Evolutionary conservation across 2,113 vertebrate species (phyloP).

Genomic region (Craseonycteris thonglongyai): DNA sequence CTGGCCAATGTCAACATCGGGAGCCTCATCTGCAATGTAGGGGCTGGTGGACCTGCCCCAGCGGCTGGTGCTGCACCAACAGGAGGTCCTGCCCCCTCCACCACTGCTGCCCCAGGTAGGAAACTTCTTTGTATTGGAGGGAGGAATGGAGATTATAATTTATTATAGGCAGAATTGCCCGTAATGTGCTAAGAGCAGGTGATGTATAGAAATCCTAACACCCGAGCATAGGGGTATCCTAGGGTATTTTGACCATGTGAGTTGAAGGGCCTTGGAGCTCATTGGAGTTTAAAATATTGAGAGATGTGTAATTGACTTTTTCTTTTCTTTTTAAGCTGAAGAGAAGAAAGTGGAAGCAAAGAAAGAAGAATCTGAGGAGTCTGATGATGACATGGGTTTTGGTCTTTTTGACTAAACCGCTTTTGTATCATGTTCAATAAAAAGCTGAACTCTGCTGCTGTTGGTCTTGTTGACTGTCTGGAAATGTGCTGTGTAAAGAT

Average conservation of each 20-base stretch:
- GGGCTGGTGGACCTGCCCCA: constrained; percentile 88
- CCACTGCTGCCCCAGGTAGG: constrained; percentile 86
- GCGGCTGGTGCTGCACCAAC: constrained; percentile 76
- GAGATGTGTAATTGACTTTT: not conserved
- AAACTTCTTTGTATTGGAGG: not conserved
- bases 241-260: not conserved
- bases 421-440: constrained; percentile 79
- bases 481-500: not conserved
- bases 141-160: not conserved
- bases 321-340: constrained; percentile 81
- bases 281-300: not conserved
- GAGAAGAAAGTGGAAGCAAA: constrained; percentile 98
- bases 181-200: not conserved
- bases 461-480: not conserved
- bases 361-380: constrained; percentile 97
- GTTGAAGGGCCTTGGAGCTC: not conserved
- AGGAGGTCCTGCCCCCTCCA: constrained; percentile 73
- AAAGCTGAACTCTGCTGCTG: constrained; percentile 32
- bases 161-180: not conserved
- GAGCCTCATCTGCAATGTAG: constrained; percentile 94
- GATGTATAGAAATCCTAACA: not conserved
- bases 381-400: constrained; percentile 99
- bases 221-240: rapidly evolving
- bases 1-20: constrained; percentile 91
- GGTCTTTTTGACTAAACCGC: constrained; percentile 97